Evolutionary conservation across 2,888 invertebrate species (phyloP).

Genomic region (Branchinecta sandiegonensis): DNA sequence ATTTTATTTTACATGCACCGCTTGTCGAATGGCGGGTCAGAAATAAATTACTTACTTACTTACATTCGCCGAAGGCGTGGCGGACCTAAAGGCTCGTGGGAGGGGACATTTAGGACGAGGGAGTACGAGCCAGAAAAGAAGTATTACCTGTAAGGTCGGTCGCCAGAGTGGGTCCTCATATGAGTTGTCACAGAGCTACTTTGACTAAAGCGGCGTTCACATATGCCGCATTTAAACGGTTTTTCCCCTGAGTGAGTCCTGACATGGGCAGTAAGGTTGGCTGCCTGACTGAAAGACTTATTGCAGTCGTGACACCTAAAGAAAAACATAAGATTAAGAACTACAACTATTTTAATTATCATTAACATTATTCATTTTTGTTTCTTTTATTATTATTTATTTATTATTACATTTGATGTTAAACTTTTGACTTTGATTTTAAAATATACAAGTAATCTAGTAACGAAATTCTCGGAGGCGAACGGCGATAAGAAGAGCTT

Average conservation of each 20-base stretch:
- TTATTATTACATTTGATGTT: no score
- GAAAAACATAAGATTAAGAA: not conserved
- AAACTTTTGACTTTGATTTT: no score
- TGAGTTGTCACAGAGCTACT: slow-evolving; percentile 89
- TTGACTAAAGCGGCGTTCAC: slow-evolving; percentile 91
- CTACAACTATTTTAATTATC: no score
- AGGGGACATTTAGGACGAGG: not conserved
- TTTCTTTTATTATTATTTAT: no score
- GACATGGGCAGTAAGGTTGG: slow-evolving; percentile 93
- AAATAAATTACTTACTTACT: no score
- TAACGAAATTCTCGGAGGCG: no score
- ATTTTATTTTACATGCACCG: no score
- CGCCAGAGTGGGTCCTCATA: slow-evolving; percentile 99
- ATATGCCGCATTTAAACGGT: slow-evolving; percentile 93
- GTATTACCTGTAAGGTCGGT: slow-evolving; percentile 60
- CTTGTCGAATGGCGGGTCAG: no score
- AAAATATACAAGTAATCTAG: no score
- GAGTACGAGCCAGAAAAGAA: not conserved
- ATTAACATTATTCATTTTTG: no score
- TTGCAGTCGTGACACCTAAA: slow-evolving; percentile 73
- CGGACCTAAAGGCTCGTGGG: not conserved
- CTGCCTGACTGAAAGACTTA: slow-evolving; percentile 95
- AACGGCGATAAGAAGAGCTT: no score
- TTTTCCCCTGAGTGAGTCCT: slow-evolving; percentile 94
- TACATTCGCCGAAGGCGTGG: no score